Evolutionary conservation across 2,797 vertebrate species (phyloP), one percentile per base, ranked within the genome.

Genomic region (Coendou prehensilis): DNA sequence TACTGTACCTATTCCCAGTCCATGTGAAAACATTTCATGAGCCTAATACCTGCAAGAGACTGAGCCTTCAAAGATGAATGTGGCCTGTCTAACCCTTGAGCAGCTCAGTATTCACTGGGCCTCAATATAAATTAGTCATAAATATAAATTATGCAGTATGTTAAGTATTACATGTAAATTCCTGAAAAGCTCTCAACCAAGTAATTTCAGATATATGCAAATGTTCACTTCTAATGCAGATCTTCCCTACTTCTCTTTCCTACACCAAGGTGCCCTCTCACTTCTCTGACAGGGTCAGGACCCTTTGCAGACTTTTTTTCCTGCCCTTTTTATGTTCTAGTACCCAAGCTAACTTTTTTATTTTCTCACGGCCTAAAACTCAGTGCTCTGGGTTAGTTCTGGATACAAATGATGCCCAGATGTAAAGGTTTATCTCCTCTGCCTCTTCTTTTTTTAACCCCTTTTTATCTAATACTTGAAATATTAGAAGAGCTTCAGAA

Each of bases 11-110:
- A 85, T 61, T 93, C 90, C 57, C 73, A 90, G 52, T 20, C 69
- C 78, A 80, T 6, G 52, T 57, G 75, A 93, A 89, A 95, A 69
- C 18, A 71, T n/a, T 80, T 88, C 69, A 71, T 75, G 10, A 97
- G 33, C 22, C 33, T 94, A 83, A 69, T 87, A 89, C 69, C 75
- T 50, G 56, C 69, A 63, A 83, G 22, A 80, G 47, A 84, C 52
- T 80, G 57, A 33, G 22, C 1, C 30, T 90, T 47, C 57, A 94
- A 71, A 87, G 76, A 69, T 71, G 20, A 85, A 93, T n/a, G 13
- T n/a, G 9, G 37, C 56, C 90, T 86, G 56, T 88, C 33, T 82
- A 73, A 81, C 52, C 94, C 26, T 81, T 85, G 50, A 92, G 30
- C 63, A 83, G 15, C 11, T 93, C 81, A 57, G 14, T 84, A 50